Percentiles rank a stretch among this genome's conserved stretches.
These are phyloP conservation scores for Apogon hyalosoma DNA, from an alignment of 2,797 vertebrate genomes.

Conservation along the genomic window DNA sequence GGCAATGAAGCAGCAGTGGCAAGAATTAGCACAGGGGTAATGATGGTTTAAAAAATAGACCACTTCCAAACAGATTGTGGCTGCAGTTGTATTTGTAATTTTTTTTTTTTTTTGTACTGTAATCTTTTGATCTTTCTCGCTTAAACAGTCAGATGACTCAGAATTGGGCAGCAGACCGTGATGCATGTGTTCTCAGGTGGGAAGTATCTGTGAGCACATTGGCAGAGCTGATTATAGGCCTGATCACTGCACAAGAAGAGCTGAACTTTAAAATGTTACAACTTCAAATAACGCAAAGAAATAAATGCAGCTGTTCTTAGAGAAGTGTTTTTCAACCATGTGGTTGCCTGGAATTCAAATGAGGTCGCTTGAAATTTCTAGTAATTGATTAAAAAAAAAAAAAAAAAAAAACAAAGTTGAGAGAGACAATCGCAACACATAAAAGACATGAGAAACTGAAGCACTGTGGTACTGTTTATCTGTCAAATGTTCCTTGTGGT, in stretches of 20 bases:
- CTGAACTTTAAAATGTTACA: no score
- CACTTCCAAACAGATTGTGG: slow-evolving; percentile 4
- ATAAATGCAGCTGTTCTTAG: no score
- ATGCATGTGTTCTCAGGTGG: slow-evolving; percentile 5
- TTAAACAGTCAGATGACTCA: slow-evolving; percentile 4
- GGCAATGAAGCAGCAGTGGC: slow-evolving; percentile 9
- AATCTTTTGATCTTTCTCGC: not conserved
- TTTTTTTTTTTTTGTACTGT: not conserved
- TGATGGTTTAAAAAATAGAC: slow-evolving; percentile 37
- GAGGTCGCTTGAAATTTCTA: no score
- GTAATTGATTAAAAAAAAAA: no score
- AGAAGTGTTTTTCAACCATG: no score
- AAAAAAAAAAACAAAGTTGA: no score
- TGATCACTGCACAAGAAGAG: not conserved
- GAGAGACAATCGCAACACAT: no score
- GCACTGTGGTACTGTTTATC: no score
- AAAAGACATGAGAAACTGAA: no score
- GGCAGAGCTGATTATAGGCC: slow-evolving; percentile 14
- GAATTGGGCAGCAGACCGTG: slow-evolving; percentile 6
- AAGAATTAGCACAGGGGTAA: slow-evolving; percentile 27
- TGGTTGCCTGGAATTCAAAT: no score
- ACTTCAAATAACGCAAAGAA: no score
- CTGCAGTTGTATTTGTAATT: not conserved
- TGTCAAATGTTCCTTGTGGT: no score
- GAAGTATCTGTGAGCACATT: slow-evolving; percentile 14